These are phyloP conservation scores for Acyrthosiphon pisum DNA, from an alignment of 1,140 invertebrate genomes.

Conservation along the genomic window DNA sequence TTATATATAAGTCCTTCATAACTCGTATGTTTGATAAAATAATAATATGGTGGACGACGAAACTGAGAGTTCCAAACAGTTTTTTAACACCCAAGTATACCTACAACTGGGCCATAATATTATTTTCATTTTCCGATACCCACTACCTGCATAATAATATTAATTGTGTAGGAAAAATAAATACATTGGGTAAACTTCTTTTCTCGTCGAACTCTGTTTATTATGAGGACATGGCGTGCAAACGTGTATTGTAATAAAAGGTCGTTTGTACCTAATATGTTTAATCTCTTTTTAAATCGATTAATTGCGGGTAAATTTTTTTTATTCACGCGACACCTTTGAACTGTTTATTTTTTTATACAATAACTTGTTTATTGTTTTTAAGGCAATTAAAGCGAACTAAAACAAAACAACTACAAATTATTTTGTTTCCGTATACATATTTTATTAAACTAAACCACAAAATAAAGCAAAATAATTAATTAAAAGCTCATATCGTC, in stretches of 20 bases:
- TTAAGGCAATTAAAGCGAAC: not conserved
- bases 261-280: constrained; percentile 19
- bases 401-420: constrained; percentile 12
- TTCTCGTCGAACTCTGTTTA: not conserved
- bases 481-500: not conserved
- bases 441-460: constrained; percentile 26
- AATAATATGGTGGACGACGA: not conserved
- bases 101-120: too few relatives aligned
- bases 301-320: not conserved
- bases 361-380: constrained; percentile 5
- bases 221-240: not conserved
- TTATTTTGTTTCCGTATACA: not conserved
- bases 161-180: not conserved
- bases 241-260: constrained; percentile 22
- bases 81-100: not conserved
- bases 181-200: not conserved
- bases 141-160: not conserved
- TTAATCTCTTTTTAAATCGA: constrained; percentile 21
- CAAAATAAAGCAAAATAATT: constrained; percentile 19
- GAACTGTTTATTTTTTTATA: not conserved
- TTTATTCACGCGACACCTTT: not conserved
- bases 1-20: not conserved
- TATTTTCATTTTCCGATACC: not conserved
- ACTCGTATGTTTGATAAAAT: not conserved
- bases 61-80: not conserved